Evolutionary conservation across 2,888 invertebrate species (phyloP), one percentile per base, ranked within the genome.

Genomic region (Atethmia centrago): DNA sequence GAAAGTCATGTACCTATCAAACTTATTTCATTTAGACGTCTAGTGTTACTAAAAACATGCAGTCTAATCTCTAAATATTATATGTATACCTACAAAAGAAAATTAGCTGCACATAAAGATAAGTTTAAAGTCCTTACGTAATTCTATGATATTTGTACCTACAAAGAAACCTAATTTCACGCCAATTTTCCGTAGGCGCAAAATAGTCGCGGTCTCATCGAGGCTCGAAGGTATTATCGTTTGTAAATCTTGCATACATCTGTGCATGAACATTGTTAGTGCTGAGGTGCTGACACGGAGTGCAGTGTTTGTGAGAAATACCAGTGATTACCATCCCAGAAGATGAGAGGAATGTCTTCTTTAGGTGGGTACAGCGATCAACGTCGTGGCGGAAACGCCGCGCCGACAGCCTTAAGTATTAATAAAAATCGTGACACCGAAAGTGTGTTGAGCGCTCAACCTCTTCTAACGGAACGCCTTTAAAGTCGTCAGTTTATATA

Each of bases 131-230:
- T 36, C 7, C 36, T 36, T 36, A 36, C 36, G 36, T 36, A 4
- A 5, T 36, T 36, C 7, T 36, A 36, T 36, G 19, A 40, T n/a
- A 36, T 40, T 62, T 62, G 8, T 63, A 64, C 14, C 7, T 45
- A 12, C 25, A 31, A 45, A 61, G 28, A 31, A 64, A 45, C 64
- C 28, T 31, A 49, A 69, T 69, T 69, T 66, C 68, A 69, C 67
- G 67, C 47, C 49, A 67, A 69, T 69, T 9, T 25, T 65, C 14
- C 3, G 19, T 36, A 42, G 10, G 28, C 16, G 63, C 45, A 31
- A 66, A 28, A 53, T 25, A 25, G n/a, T 16, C 7, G 31, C n/a
- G n/a, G 49, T 31, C 31, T 14, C 25, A 51, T 51, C 51, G 51
- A 5, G 5, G 5, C 21, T 19, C 66, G 36, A 67, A 47, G n/a